Percentiles rank a stretch among this genome's conserved stretches.
phyloP scores from a whole-genome alignment of 2,888 invertebrate genomes.

The Ormyrus pomaceus region DNA sequence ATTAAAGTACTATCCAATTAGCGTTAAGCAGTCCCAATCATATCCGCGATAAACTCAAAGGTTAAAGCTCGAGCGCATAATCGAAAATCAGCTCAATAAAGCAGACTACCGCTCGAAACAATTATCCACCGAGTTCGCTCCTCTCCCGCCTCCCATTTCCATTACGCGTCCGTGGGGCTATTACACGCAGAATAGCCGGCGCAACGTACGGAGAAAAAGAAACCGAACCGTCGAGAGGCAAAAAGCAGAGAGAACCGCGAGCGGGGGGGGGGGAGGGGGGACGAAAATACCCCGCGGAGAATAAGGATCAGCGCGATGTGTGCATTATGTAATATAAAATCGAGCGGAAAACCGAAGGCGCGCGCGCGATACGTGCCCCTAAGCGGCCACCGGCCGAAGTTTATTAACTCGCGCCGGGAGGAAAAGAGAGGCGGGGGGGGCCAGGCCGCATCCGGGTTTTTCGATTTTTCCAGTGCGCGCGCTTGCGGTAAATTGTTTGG shows the following conservation, averaged over 20 bases:
- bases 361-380: too few relatives aligned
- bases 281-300: background rate
- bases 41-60: too few relatives aligned
- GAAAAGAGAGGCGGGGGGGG: background rate
- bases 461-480: background rate
- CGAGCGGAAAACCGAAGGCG: too few relatives aligned
- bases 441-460: background rate
- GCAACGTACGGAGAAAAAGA: background rate
- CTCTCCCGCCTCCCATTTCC: background rate
- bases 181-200: background rate
- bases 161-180: background rate
- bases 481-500: constrained; percentile 23
- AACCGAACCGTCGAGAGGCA: too few relatives aligned
- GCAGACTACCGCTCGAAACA: background rate
- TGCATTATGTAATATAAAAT: too few relatives aligned
- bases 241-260: too few relatives aligned
- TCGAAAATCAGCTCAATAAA: background rate
- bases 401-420: constrained; percentile 16
- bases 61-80: background rate
- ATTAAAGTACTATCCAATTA: too few relatives aligned
- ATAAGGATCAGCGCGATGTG: background rate
- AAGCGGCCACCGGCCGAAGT: constrained; percentile 6
- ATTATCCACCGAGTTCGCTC: background rate
- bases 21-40: too few relatives aligned
- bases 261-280: too few relatives aligned